Conservation (phyloP, 2,797 vertebrate genomes). For the Phataginus tricuspis region DNA sequence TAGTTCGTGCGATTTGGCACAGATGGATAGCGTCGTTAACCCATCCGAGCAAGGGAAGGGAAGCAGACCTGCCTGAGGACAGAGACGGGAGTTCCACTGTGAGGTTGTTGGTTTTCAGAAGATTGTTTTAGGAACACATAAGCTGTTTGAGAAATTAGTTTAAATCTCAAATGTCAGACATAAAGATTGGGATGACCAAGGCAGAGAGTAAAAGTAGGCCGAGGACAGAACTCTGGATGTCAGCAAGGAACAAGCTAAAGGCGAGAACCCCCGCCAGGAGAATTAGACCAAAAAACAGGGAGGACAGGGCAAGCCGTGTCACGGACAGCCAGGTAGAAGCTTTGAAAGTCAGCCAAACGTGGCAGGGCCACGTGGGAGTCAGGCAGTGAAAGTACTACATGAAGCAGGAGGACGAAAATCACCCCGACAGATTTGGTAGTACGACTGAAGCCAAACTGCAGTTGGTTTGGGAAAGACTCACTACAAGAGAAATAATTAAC, state of each 20-base stretch:
- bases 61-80: not conserved
- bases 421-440: not conserved
- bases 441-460: not conserved
- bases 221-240: not conserved
- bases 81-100: not conserved
- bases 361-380: no score
- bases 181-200: constrained; percentile 8
- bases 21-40: not conserved
- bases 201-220: not conserved
- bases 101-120: constrained; percentile 17
- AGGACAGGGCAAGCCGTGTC: no score
- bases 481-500: not conserved
- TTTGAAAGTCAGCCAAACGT: not conserved
- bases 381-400: not conserved
- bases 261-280: not conserved
- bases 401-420: not conserved
- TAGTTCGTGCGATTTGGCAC: not conserved
- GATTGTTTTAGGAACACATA: not conserved
- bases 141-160: not conserved
- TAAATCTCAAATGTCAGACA: constrained; percentile 37
- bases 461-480: not conserved
- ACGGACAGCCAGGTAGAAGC: not conserved
- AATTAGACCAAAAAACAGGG: not conserved
- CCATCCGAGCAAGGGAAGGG: not conserved
- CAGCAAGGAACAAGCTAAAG: not conserved